Base-by-base conservation (phyloP, 1,140 invertebrate genomes). In the Drosophila pandora region DNA sequence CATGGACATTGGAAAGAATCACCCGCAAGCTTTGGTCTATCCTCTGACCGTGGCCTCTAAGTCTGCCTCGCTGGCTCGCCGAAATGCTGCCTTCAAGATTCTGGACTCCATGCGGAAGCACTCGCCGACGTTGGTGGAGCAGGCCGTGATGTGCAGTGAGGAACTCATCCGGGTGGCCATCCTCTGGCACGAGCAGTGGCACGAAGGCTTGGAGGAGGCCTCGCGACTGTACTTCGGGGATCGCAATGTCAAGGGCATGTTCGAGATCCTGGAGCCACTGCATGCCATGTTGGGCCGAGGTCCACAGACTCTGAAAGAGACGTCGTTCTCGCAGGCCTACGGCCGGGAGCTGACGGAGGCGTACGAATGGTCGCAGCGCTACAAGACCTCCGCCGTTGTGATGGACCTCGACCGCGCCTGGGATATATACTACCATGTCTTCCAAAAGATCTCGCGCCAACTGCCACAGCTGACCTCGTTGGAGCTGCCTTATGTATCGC, bases 121-220 rank as follows among this genome's bases (percentile, higher is more conserved):
- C 91, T 98, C 97, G 59, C 95, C 95, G 21, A 96, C 94, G 12
- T 92, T 99, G 34, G 99, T 99, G 0, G 95, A 97, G 77, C 98
- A 99, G 92, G 98, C 98, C 0, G 94, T 97, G 76, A 96, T 96
- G 96, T 97, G 97, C 23, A 98, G 97, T 71, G 98, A 99, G 81
- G 99, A 99, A 92, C 93, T 99, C 22, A 99, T 99, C 53, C 93
- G 99, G 58, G 98, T 99, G 0, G 98, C 99, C 5, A 99, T 99
- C 64, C 92, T 99, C 1, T 99, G 99, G 99, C 99, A 99, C 92
- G 99, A 99, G 92, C 95, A 99, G 71, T 99, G 99, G 99, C 97
- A 99, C 91, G 98, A 99, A 92, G 98, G 98, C 0, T 91, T 99
- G 7, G 99, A 99, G 92, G 99, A 99, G 93, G 98, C 99, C 0